Evolutionary conservation across 1,140 invertebrate species (phyloP), one percentile per base, ranked within the genome.

Genomic region (Globodera rostochiensis): DNA sequence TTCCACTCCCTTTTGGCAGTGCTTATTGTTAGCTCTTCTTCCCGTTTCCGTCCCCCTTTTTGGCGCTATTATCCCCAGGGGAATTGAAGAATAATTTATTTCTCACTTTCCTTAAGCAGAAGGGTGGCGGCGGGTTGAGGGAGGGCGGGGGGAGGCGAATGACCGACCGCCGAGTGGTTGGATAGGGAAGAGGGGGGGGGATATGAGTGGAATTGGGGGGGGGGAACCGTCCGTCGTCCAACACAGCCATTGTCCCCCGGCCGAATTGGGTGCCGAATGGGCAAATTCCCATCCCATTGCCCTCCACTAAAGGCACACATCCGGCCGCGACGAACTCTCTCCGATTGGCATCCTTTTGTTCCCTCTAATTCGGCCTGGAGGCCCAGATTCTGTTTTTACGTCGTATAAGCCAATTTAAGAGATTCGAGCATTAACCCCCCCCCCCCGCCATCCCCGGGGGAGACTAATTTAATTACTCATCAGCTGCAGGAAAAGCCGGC

Each of bases 71-170:
- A 13, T 71, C 69, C 69, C 69, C 69, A 6, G 13, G 69, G 69
- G 69, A 71, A 71, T 71, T 71, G 69, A 47, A 64, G 69, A 71
- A 71, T 71, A 71, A 71, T 71, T 71, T 71, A 71, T 71, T 71
- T 70, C 69, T 45, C 69, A 45, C 46, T 71, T 47, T 71, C 46
- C 46, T 19, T 71, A 36, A 36, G 36, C 36, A 36, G 36, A 36
- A 36, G 36, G 36, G 36, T 36, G 36, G 36, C 36, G 36, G 36
- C 36, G 36, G 36, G 36, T 36, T 36, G 36, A 36, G 3, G 36
- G 25, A 36, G 25, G 25, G 25, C 25, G 25, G 25, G 36, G 25
- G 9, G 9, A 45, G 67, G 67, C 67, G 21, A 21, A 70, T 21
- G n/a, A 45, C 67, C 67, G 19, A 8, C 67, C n/a, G 11, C 36